These are phyloP conservation scores for Schizopygopsis pylzovi DNA, from an alignment of 2,797 vertebrate genomes.

Conservation along the genomic window DNA sequence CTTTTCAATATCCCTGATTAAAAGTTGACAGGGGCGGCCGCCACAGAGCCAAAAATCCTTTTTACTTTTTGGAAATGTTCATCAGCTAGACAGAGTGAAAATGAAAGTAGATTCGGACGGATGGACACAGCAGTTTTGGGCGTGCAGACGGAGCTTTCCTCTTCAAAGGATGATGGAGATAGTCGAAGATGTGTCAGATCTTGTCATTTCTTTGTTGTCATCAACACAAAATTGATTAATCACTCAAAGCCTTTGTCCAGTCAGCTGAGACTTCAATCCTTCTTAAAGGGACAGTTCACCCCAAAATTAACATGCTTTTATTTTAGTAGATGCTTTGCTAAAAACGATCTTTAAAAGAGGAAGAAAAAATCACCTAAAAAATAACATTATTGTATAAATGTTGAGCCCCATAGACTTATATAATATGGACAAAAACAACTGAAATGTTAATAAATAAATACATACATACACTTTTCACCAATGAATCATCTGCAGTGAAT, in stretches of 20 bases:
- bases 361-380: no score
- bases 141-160: not conserved
- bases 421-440: no score
- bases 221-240: constrained; percentile 10
- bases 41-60: constrained; percentile 73
- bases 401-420: no score
- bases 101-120: constrained; percentile 43
- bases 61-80: constrained; percentile 76
- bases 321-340: not conserved
- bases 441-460: no score
- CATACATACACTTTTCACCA: no score
- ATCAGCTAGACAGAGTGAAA: constrained; percentile 73
- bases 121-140: constrained; percentile 37
- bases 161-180: constrained; percentile 18
- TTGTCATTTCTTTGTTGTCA: not conserved
- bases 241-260: not conserved
- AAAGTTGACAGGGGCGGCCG: constrained; percentile 71
- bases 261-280: not conserved
- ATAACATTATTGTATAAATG: no score
- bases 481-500: no score
- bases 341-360: not conserved
- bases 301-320: not conserved
- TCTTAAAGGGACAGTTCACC: not conserved
- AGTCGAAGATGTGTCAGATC: not conserved
- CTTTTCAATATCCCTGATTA: constrained; percentile 79